Conservation (phyloP, 2,113 vertebrate species). For the Pseudolaguvia tuberculata region DNA sequence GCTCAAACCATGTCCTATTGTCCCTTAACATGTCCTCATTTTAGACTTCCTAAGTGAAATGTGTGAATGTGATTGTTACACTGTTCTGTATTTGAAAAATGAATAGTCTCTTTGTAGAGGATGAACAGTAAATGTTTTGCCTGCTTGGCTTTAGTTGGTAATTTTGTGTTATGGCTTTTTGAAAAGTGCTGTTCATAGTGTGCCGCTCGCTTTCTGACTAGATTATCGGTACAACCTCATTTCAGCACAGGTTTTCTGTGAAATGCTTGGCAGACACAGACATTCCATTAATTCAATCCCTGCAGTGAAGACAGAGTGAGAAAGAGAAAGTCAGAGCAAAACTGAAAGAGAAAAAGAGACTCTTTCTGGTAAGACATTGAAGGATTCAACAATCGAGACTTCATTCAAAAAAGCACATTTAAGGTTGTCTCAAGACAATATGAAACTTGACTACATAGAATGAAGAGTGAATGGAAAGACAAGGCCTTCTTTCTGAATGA, state of each 20-base stretch:
- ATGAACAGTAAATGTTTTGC: neutral
- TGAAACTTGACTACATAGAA: slow-evolving; percentile 29
- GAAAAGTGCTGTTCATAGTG: slow-evolving; percentile 19
- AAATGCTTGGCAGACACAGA: slow-evolving; percentile 36
- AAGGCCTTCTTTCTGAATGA: slow-evolving; percentile 39
- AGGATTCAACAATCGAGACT: slow-evolving; percentile 1
- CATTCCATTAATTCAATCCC: slow-evolving; percentile 36
- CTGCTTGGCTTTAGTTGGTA: slow-evolving; percentile 4
- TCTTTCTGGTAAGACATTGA: neutral
- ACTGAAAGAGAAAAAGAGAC: neutral
- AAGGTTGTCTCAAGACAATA: slow-evolving; percentile 19
- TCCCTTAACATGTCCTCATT: neutral
- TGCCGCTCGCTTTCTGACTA: slow-evolving; percentile 19
- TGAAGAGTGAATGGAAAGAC: slow-evolving; percentile 28
- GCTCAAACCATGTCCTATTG: neutral
- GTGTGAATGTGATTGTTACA: neutral
- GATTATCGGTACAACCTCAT: slow-evolving; percentile 28
- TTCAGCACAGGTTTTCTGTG: slow-evolving; percentile 36
- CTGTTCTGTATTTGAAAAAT: neutral
- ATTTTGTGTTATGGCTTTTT: slow-evolving; percentile 16
- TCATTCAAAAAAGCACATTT: slow-evolving; percentile 29
- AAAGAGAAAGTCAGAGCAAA: neutral
- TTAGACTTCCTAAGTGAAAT: neutral
- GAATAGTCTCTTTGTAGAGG: no score
- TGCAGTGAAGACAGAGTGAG: slow-evolving; percentile 2